Base-by-base conservation (phyloP, 2,888 invertebrate genomes). In the Nasonia oneida region DNA sequence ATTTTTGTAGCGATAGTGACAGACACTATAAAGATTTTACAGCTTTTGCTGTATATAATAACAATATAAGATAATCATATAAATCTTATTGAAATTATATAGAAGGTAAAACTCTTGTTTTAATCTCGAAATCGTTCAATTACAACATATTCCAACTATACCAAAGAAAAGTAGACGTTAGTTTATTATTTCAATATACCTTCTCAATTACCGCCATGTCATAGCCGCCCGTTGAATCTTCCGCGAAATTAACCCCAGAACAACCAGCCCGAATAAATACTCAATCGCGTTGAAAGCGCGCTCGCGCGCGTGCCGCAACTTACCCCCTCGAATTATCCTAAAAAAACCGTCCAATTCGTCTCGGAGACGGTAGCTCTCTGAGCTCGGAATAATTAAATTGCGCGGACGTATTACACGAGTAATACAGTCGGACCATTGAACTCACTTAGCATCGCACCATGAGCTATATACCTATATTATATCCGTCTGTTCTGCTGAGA, bases 361-460 rank as follows among this genome's bases (percentile, higher is more conserved):
- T 23, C 23, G 23, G 23, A 23, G 23, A 23, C 23, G 0, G 23
- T 0, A 23, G 23, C 23, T 23, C 23, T 23, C 23, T 23, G 23
- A 23, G 23, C 23, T 23, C 23, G 23, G 23, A 23, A 23, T 23
- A 23, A 23, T 23, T 23, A 23, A 23, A 23, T 23, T 23, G 23
- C 23, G 23, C 23, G 23, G 23, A 23, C 23, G 23, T 23, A 23
- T 23, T 23, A 23, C 23, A 67, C 12, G 33, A 15, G 14, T 5
- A 33, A 15, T 33, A 18, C 4, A 33, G 3, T 8, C 74, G 61
- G 81, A 81, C 74, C 81, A 81, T 81, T 81, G 81, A 81, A 81
- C 81, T 74, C 61, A 29, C 47, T 74, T 80, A 80, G 53, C 79
- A 37, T 79, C 33, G 67, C 5, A 37, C 37, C 37, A 5, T 37